Evolutionary conservation across 2,888 invertebrate genomes (phyloP).

Genomic region (Alcis repandata): DNA sequence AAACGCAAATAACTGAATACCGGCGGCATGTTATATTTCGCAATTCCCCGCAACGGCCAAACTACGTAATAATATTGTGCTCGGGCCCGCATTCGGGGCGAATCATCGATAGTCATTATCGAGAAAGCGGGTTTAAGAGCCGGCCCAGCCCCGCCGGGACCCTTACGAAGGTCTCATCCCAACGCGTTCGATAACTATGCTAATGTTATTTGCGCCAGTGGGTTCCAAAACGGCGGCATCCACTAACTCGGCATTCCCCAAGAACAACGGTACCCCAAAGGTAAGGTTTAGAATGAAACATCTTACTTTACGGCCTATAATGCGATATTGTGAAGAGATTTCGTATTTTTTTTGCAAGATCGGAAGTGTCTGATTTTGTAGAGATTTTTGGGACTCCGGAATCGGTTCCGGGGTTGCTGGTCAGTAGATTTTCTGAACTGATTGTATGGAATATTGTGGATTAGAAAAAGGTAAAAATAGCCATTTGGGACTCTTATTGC

Average conservation of each 20-base stretch:
- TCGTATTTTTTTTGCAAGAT: constrained; percentile 58
- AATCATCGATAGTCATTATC: constrained; percentile 87
- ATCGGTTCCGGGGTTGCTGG: constrained; percentile 45
- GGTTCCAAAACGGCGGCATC: constrained; percentile 78
- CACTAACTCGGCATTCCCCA: constrained; percentile 72
- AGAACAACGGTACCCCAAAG: constrained; percentile 64
- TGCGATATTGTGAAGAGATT: constrained; percentile 66
- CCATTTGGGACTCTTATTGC: constrained; percentile 27
- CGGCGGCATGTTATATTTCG: constrained; percentile 75
- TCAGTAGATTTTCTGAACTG: constrained; percentile 38
- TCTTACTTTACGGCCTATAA: constrained; percentile 63
- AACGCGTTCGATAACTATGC: constrained; percentile 85
- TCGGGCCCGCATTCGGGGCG: constrained; percentile 76
- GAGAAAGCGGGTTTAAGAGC: constrained; percentile 85
- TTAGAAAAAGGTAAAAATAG: constrained; percentile 38
- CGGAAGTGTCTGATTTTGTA: constrained; percentile 47
- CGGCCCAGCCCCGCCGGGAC: constrained; percentile 80
- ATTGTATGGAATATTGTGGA: constrained; percentile 41
- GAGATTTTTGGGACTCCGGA: constrained; percentile 43
- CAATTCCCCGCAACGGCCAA: constrained; percentile 78
- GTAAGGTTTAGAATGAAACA: constrained; percentile 68
- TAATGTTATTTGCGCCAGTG: constrained; percentile 85
- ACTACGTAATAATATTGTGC: constrained; percentile 85
- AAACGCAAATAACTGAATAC: constrained; percentile 74
- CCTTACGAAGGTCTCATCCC: constrained; percentile 84